A percentile compares a stretch with the other conserved stretches of the same genome.
Conservation (phyloP, 1,140 invertebrate genomes). For the Pseudomyrmex concolor region DNA sequence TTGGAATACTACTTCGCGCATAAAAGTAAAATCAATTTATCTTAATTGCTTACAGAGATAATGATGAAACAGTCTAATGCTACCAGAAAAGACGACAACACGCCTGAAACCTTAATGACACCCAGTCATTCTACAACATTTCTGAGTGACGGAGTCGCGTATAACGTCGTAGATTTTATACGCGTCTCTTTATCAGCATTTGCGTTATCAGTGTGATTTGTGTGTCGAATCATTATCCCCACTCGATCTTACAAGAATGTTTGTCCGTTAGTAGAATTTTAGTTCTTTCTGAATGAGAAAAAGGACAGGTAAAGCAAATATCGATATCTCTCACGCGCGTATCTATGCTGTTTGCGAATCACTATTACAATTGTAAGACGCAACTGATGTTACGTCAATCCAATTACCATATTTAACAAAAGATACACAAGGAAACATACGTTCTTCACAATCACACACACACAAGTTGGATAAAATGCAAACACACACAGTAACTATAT, state of each 20-base stretch:
- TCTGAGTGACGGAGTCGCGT: slow-evolving; percentile 63
- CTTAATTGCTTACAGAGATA: slow-evolving; percentile 71
- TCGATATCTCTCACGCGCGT: neutral
- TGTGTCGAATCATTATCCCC: slow-evolving; percentile 49
- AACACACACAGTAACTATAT: too few relatives aligned
- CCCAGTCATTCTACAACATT: slow-evolving; percentile 57
- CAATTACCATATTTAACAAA: slow-evolving; percentile 1
- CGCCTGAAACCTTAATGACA: slow-evolving; percentile 7
- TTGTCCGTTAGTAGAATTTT: slow-evolving; percentile 14
- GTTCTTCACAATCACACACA: too few relatives aligned
- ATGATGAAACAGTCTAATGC: slow-evolving; percentile 62
- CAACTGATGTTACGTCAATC: neutral
- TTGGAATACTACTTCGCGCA: too few relatives aligned
- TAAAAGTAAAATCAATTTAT: neutral
- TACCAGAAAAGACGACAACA: slow-evolving; percentile 51
- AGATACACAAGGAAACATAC: too few relatives aligned
- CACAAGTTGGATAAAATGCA: too few relatives aligned
- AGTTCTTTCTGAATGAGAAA: slow-evolving; percentile 3
- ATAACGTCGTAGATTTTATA: slow-evolving; percentile 74
- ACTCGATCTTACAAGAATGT: neutral
- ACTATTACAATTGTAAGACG: slow-evolving; percentile 1
- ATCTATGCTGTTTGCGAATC: neutral
- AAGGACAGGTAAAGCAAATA: slow-evolving; percentile 11
- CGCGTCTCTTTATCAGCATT: slow-evolving; percentile 74
- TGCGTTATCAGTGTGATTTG: slow-evolving; percentile 65